phyloP scores from a whole-genome alignment of 2,113 vertebrate genomes.

The Mustelus asterias region DNA sequence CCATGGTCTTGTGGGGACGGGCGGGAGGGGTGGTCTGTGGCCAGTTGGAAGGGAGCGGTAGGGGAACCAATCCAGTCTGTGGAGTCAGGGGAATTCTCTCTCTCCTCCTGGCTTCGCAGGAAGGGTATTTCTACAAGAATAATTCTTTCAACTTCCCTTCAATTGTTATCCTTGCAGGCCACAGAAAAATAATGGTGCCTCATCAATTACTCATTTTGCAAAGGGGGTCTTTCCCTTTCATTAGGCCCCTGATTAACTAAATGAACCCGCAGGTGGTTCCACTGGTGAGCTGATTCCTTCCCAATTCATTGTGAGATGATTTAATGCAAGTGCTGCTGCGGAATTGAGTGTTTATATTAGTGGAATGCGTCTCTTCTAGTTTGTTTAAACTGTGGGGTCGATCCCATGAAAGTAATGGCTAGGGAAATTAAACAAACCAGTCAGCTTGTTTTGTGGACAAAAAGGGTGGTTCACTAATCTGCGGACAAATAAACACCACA shows the following conservation, averaged over 20 bases:
- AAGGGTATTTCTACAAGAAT: not conserved
- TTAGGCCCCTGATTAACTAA: not conserved
- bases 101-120: not conserved
- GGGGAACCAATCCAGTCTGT: not conserved
- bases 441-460: not conserved
- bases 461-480: not conserved
- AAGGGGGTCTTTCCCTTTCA: not conserved
- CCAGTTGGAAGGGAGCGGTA: not conserved
- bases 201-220: not conserved
- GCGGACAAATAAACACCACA: not conserved
- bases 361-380: not conserved
- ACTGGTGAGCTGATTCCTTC: not conserved
- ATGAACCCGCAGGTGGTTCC: not conserved
- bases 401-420: not conserved
- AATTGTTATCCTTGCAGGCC: not conserved
- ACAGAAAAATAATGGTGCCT: not conserved
- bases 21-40: not conserved
- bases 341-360: not conserved
- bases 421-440: not conserved
- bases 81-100: not conserved
- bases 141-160: not conserved
- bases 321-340: not conserved
- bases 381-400: not conserved
- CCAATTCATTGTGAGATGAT: not conserved
- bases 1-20: not conserved